A percentile compares a stretch with the other conserved stretches of the same genome.
phyloP scores from a whole-genome alignment of 2,888 invertebrate genomes.

The Pyrrhosoma nymphula region DNA sequence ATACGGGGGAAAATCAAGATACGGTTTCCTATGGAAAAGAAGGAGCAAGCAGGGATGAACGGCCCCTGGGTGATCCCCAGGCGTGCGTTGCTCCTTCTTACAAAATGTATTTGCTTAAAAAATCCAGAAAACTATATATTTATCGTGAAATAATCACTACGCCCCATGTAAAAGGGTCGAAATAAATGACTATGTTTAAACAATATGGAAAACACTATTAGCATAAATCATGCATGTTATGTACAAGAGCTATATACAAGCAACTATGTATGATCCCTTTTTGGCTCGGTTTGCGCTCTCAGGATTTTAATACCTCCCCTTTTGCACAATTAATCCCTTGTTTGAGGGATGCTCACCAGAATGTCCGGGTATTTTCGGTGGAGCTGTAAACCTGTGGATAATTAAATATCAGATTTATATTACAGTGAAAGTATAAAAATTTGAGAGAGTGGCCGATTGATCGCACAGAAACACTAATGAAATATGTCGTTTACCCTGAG shows the following conservation, averaged over 20 bases:
- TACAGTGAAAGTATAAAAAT: too few relatives aligned
- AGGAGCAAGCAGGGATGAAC: background rate
- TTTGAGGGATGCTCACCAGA: too few relatives aligned
- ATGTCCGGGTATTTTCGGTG: too few relatives aligned
- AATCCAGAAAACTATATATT: slow-evolving; percentile 34
- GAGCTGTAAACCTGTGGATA: too few relatives aligned
- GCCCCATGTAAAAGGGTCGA: background rate
- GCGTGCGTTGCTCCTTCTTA: slow-evolving; percentile 20
- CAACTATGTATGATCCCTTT: background rate
- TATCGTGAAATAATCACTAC: background rate
- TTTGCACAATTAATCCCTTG: too few relatives aligned
- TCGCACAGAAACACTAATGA: too few relatives aligned
- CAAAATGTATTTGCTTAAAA: background rate
- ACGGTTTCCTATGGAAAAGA: slow-evolving; percentile 1
- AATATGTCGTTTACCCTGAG: too few relatives aligned
- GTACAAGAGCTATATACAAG: background rate
- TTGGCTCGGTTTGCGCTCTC: background rate
- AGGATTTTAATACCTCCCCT: background rate
- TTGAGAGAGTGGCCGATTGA: too few relatives aligned
- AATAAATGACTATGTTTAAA: background rate
- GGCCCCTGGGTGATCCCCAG: background rate
- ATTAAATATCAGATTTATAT: too few relatives aligned
- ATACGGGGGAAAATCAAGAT: background rate
- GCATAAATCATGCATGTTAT: slow-evolving; percentile 30
- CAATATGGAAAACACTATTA: background rate